Conservation (phyloP, 1,140 invertebrate genomes). For the Apis florea region DNA sequence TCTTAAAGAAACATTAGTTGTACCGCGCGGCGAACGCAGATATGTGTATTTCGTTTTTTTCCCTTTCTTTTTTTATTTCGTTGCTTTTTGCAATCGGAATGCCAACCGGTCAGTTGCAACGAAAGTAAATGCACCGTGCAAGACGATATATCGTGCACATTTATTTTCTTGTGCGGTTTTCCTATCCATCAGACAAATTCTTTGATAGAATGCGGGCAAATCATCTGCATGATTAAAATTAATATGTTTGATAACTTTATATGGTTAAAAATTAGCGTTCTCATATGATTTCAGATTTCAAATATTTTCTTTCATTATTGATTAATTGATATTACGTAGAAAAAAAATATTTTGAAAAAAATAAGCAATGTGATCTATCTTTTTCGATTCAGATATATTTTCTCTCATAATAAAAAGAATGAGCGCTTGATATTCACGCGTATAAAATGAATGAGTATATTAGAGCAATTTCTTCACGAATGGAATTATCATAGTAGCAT, state of each 20-base stretch:
- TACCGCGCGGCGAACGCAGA: slow-evolving; percentile 57
- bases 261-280: not conserved
- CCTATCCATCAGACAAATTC: slow-evolving; percentile 37
- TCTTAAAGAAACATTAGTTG: slow-evolving; percentile 64
- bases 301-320: too few species aligned
- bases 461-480: too few species aligned
- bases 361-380: too few species aligned
- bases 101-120: slow-evolving; percentile 37
- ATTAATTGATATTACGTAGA: not conserved
- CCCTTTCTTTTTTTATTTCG: slow-evolving; percentile 46
- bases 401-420: too few species aligned
- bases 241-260: not conserved
- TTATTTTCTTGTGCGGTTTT: slow-evolving; percentile 20
- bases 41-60: slow-evolving; percentile 49
- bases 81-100: slow-evolving; percentile 47
- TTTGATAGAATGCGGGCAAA: slow-evolving; percentile 35
- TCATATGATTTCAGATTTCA: not conserved
- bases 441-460: too few species aligned
- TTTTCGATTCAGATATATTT: too few species aligned
- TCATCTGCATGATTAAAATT: not conserved
- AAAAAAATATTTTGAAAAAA: too few species aligned
- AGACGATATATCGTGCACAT: slow-evolving; percentile 46
- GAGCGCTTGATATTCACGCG: too few species aligned
- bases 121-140: slow-evolving; percentile 36
- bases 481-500: too few species aligned